Percentiles rank a stretch among this genome's conserved stretches.
phyloP scores from a whole-genome alignment of 2,888 invertebrate species.

The Neocrepidodera transversa region DNA sequence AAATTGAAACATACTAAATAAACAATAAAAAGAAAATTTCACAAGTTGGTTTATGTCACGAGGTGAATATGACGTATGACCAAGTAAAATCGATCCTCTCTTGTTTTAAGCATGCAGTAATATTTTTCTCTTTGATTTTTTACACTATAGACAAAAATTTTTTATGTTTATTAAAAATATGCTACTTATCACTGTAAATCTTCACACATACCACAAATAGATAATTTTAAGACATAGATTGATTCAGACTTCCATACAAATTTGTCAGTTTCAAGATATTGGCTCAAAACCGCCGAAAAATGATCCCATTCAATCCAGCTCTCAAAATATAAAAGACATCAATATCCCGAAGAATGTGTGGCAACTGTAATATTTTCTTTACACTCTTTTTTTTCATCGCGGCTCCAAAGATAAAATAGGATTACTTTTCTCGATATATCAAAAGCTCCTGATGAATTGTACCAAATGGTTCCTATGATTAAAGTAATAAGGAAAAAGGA shows the following conservation, averaged over 20 bases:
- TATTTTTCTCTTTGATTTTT: too few relatives aligned
- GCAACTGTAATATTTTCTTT: conserved; percentile 32
- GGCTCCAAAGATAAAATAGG: conserved; percentile 29
- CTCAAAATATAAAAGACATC: conserved; percentile 21
- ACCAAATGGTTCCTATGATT: conserved; percentile 62
- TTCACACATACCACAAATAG: too few relatives aligned
- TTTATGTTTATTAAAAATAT: too few relatives aligned
- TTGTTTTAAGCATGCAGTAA: too few relatives aligned
- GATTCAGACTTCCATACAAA: not conserved
- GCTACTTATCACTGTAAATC: too few relatives aligned
- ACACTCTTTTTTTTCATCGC: conserved; percentile 31
- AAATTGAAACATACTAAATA: too few relatives aligned
- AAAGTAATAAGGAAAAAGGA: conserved; percentile 61
- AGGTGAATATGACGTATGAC: too few relatives aligned
- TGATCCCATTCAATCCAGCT: conserved; percentile 13
- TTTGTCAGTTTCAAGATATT: not conserved
- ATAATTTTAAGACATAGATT: too few relatives aligned
- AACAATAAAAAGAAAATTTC: too few relatives aligned
- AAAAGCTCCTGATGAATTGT: conserved; percentile 58
- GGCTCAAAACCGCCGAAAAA: conserved; percentile 8
- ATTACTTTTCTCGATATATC: conserved; percentile 54
- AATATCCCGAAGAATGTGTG: conserved; percentile 21
- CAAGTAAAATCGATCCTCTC: too few relatives aligned
- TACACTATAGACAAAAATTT: too few relatives aligned
- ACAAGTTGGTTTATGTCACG: too few relatives aligned